Conservation (phyloP, 2,113 vertebrate genomes). For the Chloroceryle aenea region DNA sequence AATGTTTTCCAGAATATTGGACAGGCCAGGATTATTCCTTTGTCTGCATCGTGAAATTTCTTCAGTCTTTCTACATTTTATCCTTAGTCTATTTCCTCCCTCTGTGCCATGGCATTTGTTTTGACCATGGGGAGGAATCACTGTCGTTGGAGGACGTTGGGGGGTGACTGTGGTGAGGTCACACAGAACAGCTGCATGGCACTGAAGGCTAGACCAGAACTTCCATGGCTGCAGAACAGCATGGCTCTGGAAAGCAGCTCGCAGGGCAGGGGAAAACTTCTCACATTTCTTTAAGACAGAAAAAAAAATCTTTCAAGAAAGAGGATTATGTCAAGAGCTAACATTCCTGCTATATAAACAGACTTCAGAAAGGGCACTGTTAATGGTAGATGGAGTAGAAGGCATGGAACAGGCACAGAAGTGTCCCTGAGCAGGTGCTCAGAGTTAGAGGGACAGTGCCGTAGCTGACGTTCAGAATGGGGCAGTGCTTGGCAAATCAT, state of each 20-base stretch:
- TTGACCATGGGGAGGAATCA: not conserved
- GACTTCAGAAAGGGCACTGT: not conserved
- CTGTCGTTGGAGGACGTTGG: not conserved
- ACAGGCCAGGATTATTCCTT: not conserved
- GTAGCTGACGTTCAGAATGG: not conserved
- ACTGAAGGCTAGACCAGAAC: not conserved
- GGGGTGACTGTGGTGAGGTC: not conserved
- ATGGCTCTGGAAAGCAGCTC: not conserved
- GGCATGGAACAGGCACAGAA: not conserved
- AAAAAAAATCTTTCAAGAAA: not conserved
- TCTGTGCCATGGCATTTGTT: not conserved
- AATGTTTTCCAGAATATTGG: constrained; percentile 4
- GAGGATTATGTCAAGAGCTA: not conserved
- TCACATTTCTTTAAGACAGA: not conserved
- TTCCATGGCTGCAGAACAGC: not conserved
- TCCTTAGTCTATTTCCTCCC: constrained; percentile 19
- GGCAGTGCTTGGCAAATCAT: not conserved
- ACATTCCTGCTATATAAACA: not conserved
- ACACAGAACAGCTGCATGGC: not conserved
- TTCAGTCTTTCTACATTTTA: not conserved
- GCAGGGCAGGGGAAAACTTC: not conserved
- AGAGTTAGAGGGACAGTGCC: not conserved
- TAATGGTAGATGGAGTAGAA: not conserved
- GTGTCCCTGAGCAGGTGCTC: no score
- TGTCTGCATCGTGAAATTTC: constrained; percentile 9